phyloP scores from a whole-genome alignment of 1,140 invertebrate genomes.

The Aphelenchoides besseyi region DNA sequence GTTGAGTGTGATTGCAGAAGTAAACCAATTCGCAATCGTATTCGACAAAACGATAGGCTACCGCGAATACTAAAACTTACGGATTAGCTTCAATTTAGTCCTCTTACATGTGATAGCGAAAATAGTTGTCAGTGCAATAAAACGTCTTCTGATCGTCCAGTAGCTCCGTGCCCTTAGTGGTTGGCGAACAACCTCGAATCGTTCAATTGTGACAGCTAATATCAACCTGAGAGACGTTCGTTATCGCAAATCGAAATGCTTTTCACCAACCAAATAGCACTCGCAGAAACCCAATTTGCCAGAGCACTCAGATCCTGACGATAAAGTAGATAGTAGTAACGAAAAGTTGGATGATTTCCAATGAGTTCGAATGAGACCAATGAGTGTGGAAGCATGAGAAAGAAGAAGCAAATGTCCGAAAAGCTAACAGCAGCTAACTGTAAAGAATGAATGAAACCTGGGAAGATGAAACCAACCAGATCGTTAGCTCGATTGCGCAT shows the following conservation, averaged over 20 bases:
- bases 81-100: too few species aligned
- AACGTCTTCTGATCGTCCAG: conserved; percentile 47
- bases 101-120: conserved; percentile 50
- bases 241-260: conserved; percentile 9
- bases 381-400: conserved; percentile 56
- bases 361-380: conserved; percentile 49
- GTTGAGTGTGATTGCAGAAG: conserved; percentile 60
- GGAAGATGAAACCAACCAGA: conserved; percentile 44
- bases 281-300: conserved; percentile 58
- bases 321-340: conserved; percentile 52
- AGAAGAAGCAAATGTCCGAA: conserved; percentile 55
- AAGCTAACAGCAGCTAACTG: conserved; percentile 59
- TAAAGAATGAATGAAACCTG: conserved; percentile 23
- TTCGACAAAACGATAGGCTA: conserved; percentile 59
- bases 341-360: conserved; percentile 43
- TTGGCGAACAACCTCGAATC: conserved; percentile 52
- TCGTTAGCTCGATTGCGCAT: conserved; percentile 61
- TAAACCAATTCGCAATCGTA: conserved; percentile 57
- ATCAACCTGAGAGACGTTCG: conserved; percentile 57
- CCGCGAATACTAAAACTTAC: conserved; percentile 26
- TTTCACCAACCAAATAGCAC: conserved; percentile 52
- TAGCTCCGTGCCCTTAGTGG: conserved; percentile 59
- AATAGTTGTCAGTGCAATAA: conserved; percentile 42
- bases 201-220: conserved; percentile 61
- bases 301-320: conserved; percentile 53